phyloP scores from a whole-genome alignment of 2,113 vertebrate species.

The Solea senegalensis region DNA sequence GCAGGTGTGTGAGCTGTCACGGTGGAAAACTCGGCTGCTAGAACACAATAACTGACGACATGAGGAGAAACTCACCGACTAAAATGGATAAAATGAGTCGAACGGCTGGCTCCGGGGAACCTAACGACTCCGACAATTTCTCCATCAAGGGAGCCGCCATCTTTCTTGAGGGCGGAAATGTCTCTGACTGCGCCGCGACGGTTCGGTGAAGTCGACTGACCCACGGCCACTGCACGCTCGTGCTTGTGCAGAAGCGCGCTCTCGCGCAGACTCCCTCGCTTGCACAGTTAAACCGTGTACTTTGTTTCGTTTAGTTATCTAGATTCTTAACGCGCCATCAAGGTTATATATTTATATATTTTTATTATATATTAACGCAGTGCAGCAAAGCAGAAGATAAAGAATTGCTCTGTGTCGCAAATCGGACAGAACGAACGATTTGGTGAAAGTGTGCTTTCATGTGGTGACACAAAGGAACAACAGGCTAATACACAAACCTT shows the following conservation, averaged over 20 bases:
- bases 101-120: conserved; percentile 91
- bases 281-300: no score
- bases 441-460: conserved; percentile 19
- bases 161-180: conserved; percentile 84
- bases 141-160: conserved; percentile 85
- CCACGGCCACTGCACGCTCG: background rate
- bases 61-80: conserved; percentile 83
- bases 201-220: conserved; percentile 51
- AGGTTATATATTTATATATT: background rate
- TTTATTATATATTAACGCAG: no score
- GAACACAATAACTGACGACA: background rate
- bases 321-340: no score
- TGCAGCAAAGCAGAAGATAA: background rate
- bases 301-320: no score
- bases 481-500: no score
- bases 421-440: no score
- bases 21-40: background rate
- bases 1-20: background rate
- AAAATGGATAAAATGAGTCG: conserved; percentile 91
- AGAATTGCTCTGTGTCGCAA: background rate
- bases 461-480: background rate
- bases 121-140: conserved; percentile 85
- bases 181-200: conserved; percentile 41
- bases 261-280: no score
- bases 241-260: no score